Conservation (phyloP, 2,888 invertebrate genomes). For the Parasteatoda lunata region DNA sequence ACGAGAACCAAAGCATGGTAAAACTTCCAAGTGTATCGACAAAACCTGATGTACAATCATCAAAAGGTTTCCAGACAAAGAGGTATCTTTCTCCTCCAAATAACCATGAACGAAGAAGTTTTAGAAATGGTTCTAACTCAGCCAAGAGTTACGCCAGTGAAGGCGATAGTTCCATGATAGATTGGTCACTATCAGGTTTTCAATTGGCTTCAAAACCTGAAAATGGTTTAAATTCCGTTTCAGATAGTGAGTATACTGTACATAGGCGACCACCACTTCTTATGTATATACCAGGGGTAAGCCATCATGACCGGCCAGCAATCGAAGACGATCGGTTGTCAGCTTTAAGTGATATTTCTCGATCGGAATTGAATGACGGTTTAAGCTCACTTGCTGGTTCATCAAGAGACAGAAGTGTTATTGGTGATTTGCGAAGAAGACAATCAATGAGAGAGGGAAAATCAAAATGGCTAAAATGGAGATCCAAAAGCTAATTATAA, state of each 20-base stretch:
- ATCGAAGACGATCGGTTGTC: conserved; percentile 59
- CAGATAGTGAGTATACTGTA: conserved; percentile 60
- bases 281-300: conserved; percentile 69
- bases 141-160: conserved; percentile 15
- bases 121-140: conserved; percentile 10
- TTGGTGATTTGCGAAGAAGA: conserved; percentile 62
- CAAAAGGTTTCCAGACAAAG: background rate
- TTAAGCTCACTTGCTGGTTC: conserved; percentile 15
- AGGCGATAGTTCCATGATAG: conserved; percentile 34
- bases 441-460: conserved; percentile 71
- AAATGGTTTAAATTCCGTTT: conserved; percentile 45
- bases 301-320: conserved; percentile 62
- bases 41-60: conserved; percentile 4
- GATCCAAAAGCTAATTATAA: conserved; percentile 28
- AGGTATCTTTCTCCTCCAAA: conserved; percentile 22
- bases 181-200: conserved; percentile 53
- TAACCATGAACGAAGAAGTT: conserved; percentile 17
- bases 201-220: conserved; percentile 41
- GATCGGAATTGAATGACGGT: conserved; percentile 34
- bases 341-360: conserved; percentile 47
- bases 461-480: conserved; percentile 69
- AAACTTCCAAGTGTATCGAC: background rate
- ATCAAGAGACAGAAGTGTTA: conserved; percentile 14
- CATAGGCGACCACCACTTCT: conserved; percentile 66
- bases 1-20: background rate